phyloP scores from a whole-genome alignment of 2,888 invertebrate genomes.

The Philaethria dido region DNA sequence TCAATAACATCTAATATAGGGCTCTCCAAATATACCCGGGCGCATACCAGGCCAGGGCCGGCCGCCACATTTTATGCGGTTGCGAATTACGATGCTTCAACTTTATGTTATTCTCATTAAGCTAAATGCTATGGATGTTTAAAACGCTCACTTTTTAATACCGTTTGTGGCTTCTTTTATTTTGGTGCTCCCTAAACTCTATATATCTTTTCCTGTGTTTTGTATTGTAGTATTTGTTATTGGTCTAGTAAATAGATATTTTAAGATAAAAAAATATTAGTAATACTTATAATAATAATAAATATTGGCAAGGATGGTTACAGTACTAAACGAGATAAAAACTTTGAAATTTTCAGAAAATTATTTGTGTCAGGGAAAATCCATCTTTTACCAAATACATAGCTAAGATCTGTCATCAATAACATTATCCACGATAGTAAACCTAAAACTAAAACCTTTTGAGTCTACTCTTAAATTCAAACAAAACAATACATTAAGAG shows the following conservation, averaged over 20 bases:
- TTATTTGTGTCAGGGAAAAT: neutral
- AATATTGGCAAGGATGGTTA: too few relatives aligned
- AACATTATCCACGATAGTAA: conserved; percentile 14
- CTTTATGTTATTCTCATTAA: conserved; percentile 77
- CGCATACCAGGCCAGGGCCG: conserved; percentile 56
- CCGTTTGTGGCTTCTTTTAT: conserved; percentile 43
- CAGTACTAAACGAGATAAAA: too few relatives aligned
- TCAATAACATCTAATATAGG: conserved; percentile 77
- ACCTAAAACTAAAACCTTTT: conserved; percentile 21
- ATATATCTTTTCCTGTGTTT: neutral
- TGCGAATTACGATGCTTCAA: conserved; percentile 52
- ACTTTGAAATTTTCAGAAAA: too few relatives aligned
- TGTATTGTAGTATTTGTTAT: neutral
- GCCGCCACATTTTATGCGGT: conserved; percentile 51
- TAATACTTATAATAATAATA: too few relatives aligned
- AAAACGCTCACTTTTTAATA: conserved; percentile 49
- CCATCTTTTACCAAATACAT: neutral
- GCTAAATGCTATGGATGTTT: conserved; percentile 65
- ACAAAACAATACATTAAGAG: conserved; percentile 31
- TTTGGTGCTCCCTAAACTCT: conserved; percentile 8
- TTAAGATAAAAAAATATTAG: neutral
- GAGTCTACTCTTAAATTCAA: conserved; percentile 29
- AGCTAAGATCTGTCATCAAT: neutral
- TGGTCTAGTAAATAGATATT: neutral
- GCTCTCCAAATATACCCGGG: conserved; percentile 51